Base-by-base conservation (phyloP, 2,113 vertebrate genomes). In the Pachyramphus minor region DNA sequence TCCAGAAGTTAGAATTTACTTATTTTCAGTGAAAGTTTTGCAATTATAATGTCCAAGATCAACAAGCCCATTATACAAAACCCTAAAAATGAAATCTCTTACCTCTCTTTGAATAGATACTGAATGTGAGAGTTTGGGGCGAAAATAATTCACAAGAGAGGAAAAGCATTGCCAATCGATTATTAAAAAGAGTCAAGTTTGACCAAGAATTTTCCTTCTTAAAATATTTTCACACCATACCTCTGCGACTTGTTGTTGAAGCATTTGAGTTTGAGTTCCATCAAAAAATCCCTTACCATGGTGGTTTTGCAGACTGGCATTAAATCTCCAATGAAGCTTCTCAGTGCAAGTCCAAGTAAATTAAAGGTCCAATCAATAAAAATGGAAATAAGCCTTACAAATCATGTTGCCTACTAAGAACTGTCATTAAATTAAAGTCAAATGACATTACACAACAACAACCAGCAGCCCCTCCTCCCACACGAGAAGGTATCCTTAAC, bases 331-430 rank as follows among this genome's bases (percentile, higher is more conserved):
- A 58, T 30, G 67, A 94, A 88, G 20, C 13, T 90, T 80, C 68
- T 33, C 59, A 94, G 72, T 24, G 33, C 67, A 83, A 85, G 89
- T 80, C 92, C 78, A 88, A 93, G 74, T 45, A 89, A 91, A 93
- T 83, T 67, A 87, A 87, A 91, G 87, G 55, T 37, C 30, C 16
- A 89, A 67, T 84, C 75, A 91, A 96, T 84, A 94, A 79, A 88
- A 84, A 64, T 64, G 62, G 56, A 93, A 96, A 90, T 77, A 68
- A 93, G 71, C 82, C 82, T 94, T 74, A 56, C 68, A 96, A 95
- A 93, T 72, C 68, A 41, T 16, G 47, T 55, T 93, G 41, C 44
- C 41, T 23, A 42, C 62, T 67, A 92, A 67, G 52, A 87, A 78
- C 22, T 56, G 52, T 23, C 90, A 82, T 90, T 92, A 92, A 90